A percentile compares a stretch with the other conserved stretches of the same genome.
These are phyloP conservation scores for Catocala sponsa DNA, from an alignment of 2,888 invertebrate genomes.

Conservation along the genomic window DNA sequence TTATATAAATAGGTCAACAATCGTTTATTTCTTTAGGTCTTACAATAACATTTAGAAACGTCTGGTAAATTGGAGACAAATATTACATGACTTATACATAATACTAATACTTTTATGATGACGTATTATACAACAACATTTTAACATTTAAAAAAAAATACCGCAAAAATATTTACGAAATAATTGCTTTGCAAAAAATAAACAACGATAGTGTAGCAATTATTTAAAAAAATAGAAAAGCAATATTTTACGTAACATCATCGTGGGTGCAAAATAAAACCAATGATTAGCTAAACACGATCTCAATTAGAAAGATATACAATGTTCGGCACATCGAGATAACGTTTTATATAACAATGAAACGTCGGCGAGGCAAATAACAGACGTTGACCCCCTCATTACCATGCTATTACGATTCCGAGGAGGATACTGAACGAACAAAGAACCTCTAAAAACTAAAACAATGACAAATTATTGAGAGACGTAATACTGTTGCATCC, in stretches of 20 bases:
- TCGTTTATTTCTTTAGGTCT: too few relatives aligned
- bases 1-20: too few relatives aligned
- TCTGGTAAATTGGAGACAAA: too few relatives aligned
- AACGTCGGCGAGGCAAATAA: slow-evolving; percentile 51
- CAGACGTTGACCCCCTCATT: slow-evolving; percentile 62
- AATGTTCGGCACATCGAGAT: slow-evolving; percentile 8
- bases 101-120: too few relatives aligned
- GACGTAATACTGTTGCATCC: slow-evolving; percentile 49
- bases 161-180: too few relatives aligned
- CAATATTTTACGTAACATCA: slow-evolving; percentile 31
- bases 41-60: too few relatives aligned
- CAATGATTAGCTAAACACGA: slow-evolving; percentile 43
- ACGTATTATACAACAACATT: too few relatives aligned
- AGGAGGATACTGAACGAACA: slow-evolving; percentile 52
- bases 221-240: slow-evolving; percentile 30
- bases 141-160: too few relatives aligned
- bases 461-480: slow-evolving; percentile 62
- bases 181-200: too few relatives aligned
- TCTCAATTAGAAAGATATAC: slow-evolving; percentile 29
- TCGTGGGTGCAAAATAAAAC: slow-evolving; percentile 43
- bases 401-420: slow-evolving; percentile 63
- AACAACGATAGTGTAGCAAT: slow-evolving; percentile 14
- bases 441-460: slow-evolving; percentile 64
- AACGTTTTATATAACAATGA: slow-evolving; percentile 51
- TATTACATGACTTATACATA: too few relatives aligned